Base-by-base conservation (phyloP, 2,888 invertebrate genomes). In the Heliconius erato region DNA sequence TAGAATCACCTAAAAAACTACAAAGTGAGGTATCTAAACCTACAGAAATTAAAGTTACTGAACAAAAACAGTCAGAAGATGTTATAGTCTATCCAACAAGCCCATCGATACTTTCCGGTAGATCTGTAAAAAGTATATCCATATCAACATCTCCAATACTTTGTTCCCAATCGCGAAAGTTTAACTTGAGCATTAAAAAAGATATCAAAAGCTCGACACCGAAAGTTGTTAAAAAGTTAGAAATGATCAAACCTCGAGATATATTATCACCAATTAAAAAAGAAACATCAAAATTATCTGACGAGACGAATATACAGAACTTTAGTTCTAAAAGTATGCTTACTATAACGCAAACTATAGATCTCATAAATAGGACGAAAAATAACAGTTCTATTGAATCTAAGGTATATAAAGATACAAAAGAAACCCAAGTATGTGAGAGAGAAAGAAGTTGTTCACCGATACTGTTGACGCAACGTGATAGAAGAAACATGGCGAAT, bases 311-410 rank as follows among this genome's bases (percentile, higher is more conserved):
- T 49, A 3, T 65, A 44, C 65, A 77, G 59, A 71, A 40, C 65
- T 26, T 63, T 5, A 81, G 77, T 78, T 77, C 77, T 82, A 93
- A 93, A 89, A 96, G 94, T 84, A 91, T 96, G 91, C 91, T 95
- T 68, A 93, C 96, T 5, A 92, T 96, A 80, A 95, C 96, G 19
- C 96, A 96, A 88, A 89, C 95, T 40, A 92, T 96, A 44, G 92
- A 95, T 84, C 92, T 96, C 89, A 94, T 96, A 7, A 95, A 95
- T 85, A 92, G 91, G 88, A 88, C 90, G 23, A 88, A 89, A 71
- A 85, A 86, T 79, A 85, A 87, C 44, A 87, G 89, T 23, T 11
- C 59, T 16, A 49, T 1, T 40, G 69, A 71, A 65, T 59, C 32
- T 2, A 72, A 49, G 19, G 7, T 19, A 7, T 74, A 59, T 54